These are phyloP conservation scores for Neoaliturus tenellus DNA, from an alignment of 2,888 invertebrate species.

Conservation along the genomic window DNA sequence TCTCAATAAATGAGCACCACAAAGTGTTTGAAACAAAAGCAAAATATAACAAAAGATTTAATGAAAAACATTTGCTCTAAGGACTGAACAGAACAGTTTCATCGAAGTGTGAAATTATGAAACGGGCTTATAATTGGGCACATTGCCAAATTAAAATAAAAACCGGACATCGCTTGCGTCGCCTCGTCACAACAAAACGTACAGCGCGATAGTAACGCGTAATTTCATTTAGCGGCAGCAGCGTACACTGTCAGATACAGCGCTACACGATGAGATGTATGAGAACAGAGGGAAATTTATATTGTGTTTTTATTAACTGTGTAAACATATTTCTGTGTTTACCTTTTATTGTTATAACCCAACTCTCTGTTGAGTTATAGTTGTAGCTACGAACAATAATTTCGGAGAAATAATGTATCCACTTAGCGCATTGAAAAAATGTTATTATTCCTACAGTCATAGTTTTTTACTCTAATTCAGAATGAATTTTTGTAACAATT, in stretches of 20 bases:
- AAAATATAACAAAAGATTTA: not conserved
- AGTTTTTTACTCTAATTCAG: too few relatives aligned
- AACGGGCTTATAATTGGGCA: not conserved
- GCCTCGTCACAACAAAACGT: conserved; percentile 6
- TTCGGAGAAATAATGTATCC: too few relatives aligned
- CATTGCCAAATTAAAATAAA: conserved; percentile 6
- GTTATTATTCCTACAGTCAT: too few relatives aligned
- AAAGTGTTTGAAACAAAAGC: too few relatives aligned
- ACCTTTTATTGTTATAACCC: not conserved
- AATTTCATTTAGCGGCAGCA: conserved; percentile 7
- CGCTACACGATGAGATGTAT: conserved; percentile 12
- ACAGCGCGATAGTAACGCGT: not conserved
- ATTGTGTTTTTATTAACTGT: conserved; percentile 38
- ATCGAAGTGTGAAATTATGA: not conserved
- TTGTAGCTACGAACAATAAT: not conserved
- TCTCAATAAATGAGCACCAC: too few relatives aligned
- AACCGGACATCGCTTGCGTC: not conserved
- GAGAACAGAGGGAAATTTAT: conserved; percentile 13
- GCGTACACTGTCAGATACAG: conserved; percentile 19
- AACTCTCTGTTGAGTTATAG: not conserved
- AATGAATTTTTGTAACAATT: too few relatives aligned
- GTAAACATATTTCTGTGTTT: conserved; percentile 14
- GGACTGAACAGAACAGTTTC: not conserved
- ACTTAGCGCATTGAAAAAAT: too few relatives aligned
- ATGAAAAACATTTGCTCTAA: not conserved